Conservation (phyloP, 2,888 invertebrate genomes). For the Athalia cordata region DNA sequence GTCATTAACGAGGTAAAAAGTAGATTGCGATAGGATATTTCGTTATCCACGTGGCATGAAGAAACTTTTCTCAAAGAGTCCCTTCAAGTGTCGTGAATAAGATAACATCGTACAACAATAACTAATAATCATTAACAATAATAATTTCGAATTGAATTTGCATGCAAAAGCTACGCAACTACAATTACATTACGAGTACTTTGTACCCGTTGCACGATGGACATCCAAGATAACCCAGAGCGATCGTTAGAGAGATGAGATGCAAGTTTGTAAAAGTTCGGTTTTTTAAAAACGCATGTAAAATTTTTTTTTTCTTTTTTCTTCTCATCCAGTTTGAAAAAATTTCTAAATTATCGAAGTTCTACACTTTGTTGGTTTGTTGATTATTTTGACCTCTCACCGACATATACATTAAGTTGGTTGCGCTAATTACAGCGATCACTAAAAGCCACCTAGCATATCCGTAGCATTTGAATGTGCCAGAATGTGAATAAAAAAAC, state of each 20-base stretch:
- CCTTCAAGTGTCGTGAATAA: background rate
- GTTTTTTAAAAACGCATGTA: no score
- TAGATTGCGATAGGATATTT: conserved; percentile 1
- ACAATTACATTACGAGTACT: conserved; percentile 55
- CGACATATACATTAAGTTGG: no score
- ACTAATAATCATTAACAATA: conserved; percentile 40
- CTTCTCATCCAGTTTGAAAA: no score
- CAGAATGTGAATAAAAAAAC: conserved; percentile 54
- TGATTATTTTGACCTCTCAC: no score
- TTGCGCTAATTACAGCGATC: background rate
- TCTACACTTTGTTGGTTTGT: no score
- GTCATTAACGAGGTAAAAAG: conserved; percentile 27
- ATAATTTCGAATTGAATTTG: conserved; percentile 51
- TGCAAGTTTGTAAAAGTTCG: no score
- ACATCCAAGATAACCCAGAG: background rate
- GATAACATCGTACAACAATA: conserved; percentile 2
- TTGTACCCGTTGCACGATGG: conserved; percentile 24
- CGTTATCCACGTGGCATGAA: background rate
- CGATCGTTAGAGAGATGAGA: background rate
- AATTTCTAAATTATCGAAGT: no score
- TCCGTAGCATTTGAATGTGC: conserved; percentile 18
- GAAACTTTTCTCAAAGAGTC: background rate
- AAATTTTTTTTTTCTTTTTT: no score
- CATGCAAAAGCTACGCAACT: conserved; percentile 65
- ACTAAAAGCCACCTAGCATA: conserved; percentile 1